Base-by-base conservation (phyloP, 2,888 invertebrate genomes). In the Drosophila percnosoma region DNA sequence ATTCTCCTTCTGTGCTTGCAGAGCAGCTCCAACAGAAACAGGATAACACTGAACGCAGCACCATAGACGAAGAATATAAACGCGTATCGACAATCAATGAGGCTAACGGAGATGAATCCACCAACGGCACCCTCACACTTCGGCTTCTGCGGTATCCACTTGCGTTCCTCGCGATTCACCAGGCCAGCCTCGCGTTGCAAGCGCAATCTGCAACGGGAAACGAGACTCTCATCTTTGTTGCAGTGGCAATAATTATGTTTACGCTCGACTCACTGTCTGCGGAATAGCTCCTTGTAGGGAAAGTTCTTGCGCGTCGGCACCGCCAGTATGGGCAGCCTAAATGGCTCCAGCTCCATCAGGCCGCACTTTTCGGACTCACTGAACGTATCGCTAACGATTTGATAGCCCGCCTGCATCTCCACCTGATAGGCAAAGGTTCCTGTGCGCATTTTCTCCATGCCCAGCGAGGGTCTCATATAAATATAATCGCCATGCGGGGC, bases 311-410 rank as follows among this genome's bases (percentile, higher is more conserved):
- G 91, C 10, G 95, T 92, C 11, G 95, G 94, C 73, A 95, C 92
- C 13, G 94, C 93, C 70, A 94, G 93, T 91, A 94, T 93, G 54
- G 95, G 95, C 82, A 95, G 85, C 73, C 94, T 94, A 92, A 95
- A 95, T 2, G 95, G 94, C 75, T 94, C 94, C 80, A 95, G 93
- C 83, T 95, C 94, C 89, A 94, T 94, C 27, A 95, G 92, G 2
- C 94, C 94, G 81, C 95, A 95, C 91, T 95, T 95, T 90, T 95
- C 95, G 4, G 93, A 93, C 91, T 95, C 95, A 73, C 93, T 94
- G 86, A 94, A 95, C 2, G 95, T 95, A 82, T 94, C 93, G 88
- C 94, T 94, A 72, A 95, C 95, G 21, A 95, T 93, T 76, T 95
- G 94, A 90, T 95, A 95, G 11, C 94, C 95, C 0, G 95, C 93